phyloP scores from a whole-genome alignment of 1,140 invertebrate genomes.

The Augochlora pura region DNA sequence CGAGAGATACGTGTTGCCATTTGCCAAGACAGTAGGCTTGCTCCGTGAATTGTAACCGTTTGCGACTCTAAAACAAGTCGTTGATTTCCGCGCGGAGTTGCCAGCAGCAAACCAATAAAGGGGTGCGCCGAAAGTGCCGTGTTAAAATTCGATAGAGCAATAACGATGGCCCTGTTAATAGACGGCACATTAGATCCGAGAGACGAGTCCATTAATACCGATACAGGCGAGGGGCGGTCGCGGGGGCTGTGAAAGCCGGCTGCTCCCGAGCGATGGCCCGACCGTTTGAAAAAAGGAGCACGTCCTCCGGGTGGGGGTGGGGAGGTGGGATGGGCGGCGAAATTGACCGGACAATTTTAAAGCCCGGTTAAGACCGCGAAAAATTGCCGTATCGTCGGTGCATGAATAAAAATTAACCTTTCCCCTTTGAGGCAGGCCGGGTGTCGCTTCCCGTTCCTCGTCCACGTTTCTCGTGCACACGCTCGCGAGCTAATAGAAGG shows the following conservation, averaged over 20 bases:
- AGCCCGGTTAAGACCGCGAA: conserved; percentile 79
- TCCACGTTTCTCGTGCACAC: not conserved
- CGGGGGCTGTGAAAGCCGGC: conserved; percentile 54
- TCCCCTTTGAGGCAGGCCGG: conserved; percentile 48
- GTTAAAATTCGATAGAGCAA: conserved; percentile 24
- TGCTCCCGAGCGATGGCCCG: conserved; percentile 60
- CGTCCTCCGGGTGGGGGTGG: conserved; percentile 71
- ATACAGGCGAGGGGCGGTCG: conserved; percentile 25
- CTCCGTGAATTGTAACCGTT: too few species aligned
- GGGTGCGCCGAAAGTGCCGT: not conserved
- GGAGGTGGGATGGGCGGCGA: too few species aligned
- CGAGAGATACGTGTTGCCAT: too few species aligned
- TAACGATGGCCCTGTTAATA: not conserved
- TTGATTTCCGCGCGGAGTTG: too few species aligned
- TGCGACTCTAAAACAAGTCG: too few species aligned
- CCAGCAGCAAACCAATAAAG: not conserved
- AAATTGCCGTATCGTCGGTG: conserved; percentile 78
- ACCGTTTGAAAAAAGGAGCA: conserved; percentile 78
- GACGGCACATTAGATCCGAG: not conserved
- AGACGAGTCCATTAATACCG: conserved; percentile 22
- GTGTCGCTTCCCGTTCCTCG: not conserved
- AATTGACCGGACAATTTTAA: conserved; percentile 81
- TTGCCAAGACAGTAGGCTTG: too few species aligned
- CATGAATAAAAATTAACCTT: conserved; percentile 80
- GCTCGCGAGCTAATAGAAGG: too few species aligned